A percentile compares a stretch with the other conserved stretches of the same genome.
Conservation (phyloP, 2,797 vertebrate genomes). For the Hafferia zeledoni region DNA sequence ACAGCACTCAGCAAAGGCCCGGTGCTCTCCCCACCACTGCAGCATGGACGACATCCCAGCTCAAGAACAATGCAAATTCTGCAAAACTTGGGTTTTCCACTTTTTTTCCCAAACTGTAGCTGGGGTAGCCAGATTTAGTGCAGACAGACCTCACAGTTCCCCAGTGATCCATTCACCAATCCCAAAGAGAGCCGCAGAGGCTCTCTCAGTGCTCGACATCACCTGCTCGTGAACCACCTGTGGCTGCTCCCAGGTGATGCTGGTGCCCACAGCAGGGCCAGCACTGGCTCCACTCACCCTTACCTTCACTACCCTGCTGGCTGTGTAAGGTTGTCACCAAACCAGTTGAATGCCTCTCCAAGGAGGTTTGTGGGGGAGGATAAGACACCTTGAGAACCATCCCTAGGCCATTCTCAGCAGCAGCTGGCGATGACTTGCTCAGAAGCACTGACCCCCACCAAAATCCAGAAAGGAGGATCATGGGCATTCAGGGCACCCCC, state of each 20-base stretch:
- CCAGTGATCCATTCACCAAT: not conserved
- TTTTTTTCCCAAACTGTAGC: not conserved
- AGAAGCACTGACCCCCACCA: not conserved
- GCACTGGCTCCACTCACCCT: not conserved
- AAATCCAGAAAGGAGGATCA: not conserved
- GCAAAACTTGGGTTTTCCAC: accelerated
- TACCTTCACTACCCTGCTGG: too few relatives aligned
- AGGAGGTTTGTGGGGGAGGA: not conserved
- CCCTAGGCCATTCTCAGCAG: not conserved
- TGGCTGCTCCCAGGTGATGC: not conserved
- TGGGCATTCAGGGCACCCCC: not conserved
- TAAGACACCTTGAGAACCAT: not conserved
- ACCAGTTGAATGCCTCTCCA: not conserved
- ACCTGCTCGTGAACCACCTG: not conserved
- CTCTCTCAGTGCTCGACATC: not conserved
- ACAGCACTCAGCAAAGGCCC: not conserved
- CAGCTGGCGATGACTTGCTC: not conserved
- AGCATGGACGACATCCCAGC: not conserved
- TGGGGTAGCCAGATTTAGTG: not conserved
- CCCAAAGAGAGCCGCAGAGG: constrained; percentile 57
- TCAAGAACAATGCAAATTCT: not conserved
- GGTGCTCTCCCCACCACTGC: accelerated
- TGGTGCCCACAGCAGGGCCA: not conserved
- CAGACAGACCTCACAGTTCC: not conserved
- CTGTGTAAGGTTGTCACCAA: not conserved